Evolutionary conservation across 30 jellyfish, hydroid and myxozoan genomes (phyloP).

Genomic region (Chrysaora quinquecirrha): DNA sequence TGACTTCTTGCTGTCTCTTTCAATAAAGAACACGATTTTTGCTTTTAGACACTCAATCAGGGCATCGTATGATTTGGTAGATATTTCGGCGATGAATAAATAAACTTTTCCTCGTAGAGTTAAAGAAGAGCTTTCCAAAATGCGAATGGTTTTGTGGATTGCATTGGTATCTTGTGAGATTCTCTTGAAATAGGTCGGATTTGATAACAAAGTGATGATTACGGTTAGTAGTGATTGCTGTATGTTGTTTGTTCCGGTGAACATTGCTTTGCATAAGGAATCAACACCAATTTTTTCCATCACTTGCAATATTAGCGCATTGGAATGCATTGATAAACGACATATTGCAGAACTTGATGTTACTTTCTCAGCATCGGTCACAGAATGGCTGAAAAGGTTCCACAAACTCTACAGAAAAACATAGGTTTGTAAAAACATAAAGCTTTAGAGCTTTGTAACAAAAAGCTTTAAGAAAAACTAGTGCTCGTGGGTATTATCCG

Average conservation of each 20-base stretch:
- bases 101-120: slow-evolving; percentile 83
- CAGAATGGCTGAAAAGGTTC: slow-evolving; percentile 85
- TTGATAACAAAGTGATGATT: slow-evolving; percentile 60
- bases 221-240: slow-evolving; percentile 82
- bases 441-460: no score
- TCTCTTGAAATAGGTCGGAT: slow-evolving; percentile 62
- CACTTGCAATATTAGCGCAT: slow-evolving; percentile 70
- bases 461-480: no score
- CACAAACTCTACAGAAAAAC: slow-evolving; percentile 92
- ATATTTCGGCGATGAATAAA: slow-evolving; percentile 76
- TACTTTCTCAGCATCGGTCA: slow-evolving; percentile 78
- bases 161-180: slow-evolving; percentile 66
- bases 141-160: slow-evolving; percentile 52
- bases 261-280: slow-evolving; percentile 47
- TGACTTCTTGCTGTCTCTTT: slow-evolving; percentile 70
- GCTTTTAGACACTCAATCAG: slow-evolving; percentile 76
- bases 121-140: slow-evolving; percentile 72
- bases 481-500: no score
- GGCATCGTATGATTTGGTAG: slow-evolving; percentile 56
- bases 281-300: slow-evolving; percentile 86
- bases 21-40: slow-evolving; percentile 72
- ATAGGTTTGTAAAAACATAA: no score
- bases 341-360: slow-evolving; percentile 87
- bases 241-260: slow-evolving; percentile 52
- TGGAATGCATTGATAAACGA: slow-evolving; percentile 83